Base-by-base conservation (phyloP, 2,888 invertebrate genomes). In the Agonopterix arenella region DNA sequence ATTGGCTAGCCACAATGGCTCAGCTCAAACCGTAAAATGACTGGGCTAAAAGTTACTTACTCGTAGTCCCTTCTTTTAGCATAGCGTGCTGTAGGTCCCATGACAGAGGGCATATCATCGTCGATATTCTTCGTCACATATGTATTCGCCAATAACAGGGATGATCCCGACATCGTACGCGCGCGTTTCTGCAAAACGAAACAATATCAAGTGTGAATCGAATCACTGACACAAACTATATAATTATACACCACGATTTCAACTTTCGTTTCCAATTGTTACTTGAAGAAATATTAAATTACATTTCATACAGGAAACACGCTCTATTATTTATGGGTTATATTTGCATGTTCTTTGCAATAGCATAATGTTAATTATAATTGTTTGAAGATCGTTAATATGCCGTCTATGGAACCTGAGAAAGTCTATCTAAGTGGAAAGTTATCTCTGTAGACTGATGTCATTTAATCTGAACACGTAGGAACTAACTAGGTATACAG, bases 21-120 rank as follows among this genome's bases (percentile, higher is more conserved):
- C n/a, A n/a, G n/a, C n/a, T n/a, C n/a, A n/a, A n/a, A n/a, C n/a
- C n/a, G n/a, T n/a, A n/a, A n/a, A n/a, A n/a, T n/a, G n/a, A 18
- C 4, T 4, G 4, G 4, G 10, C 1, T 44, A n/a, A 5, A 28
- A 36, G 11, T 1, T 47, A 70, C 80, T 73, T 56, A 81, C 81
- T 81, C 81, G 46, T 81, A 79, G 55, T 77, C 79, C 56, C 81
- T 69, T 52, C 78, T 79, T 50, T 74, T 70, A 38, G 54, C 51
- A n/a, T 42, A 52, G 7, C 11, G 40, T 9, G 56, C 51, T 11
- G 53, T 54, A 18, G 60, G 50, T n/a, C 55, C 48, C 37, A 60
- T 53, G 13, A 65, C 51, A 18, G 59, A 59, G 1, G 67, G 62
- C 46, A 62, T 43, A 43, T 73, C 68, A 42, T 73, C 66, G 11